Conservation (phyloP, 2,113 vertebrate species). For the Alligator mississippiensis region DNA sequence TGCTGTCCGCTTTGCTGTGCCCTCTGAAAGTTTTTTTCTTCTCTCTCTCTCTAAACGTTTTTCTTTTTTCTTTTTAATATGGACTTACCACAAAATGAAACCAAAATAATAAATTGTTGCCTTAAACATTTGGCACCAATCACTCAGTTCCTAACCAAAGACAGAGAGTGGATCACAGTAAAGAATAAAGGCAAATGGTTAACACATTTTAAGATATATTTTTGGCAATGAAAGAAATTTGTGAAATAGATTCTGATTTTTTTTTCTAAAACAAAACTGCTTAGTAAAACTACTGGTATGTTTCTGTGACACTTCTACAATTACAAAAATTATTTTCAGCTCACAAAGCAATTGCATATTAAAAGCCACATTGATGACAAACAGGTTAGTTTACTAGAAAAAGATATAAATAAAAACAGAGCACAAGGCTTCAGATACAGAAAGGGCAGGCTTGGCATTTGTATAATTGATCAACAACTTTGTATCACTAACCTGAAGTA, state of each 20-base stretch:
- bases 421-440: not conserved
- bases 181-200: conserved; percentile 56
- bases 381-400: not conserved
- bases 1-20: conserved; percentile 46
- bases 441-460: not conserved
- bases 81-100: conserved; percentile 12
- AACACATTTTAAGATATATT: conserved; percentile 63
- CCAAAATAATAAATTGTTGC: conserved; percentile 33
- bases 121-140: conserved; percentile 52
- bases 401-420: not conserved
- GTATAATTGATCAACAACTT: not conserved
- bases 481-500: not conserved
- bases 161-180: conserved; percentile 30
- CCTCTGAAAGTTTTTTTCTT: not conserved
- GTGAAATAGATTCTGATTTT: conserved; percentile 54
- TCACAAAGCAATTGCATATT: not conserved
- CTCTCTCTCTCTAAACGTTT: not conserved
- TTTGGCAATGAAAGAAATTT: conserved; percentile 61
- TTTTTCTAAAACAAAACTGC: not conserved
- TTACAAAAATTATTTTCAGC: not conserved
- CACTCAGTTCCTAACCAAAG: conserved; percentile 21
- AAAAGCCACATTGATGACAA: not conserved
- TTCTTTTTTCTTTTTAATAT: not conserved
- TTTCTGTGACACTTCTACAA: not conserved
- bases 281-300: conserved; percentile 6